These are phyloP conservation scores for Triplophysa siluroides DNA, from an alignment of 2,113 vertebrate genomes.

Conservation along the genomic window DNA sequence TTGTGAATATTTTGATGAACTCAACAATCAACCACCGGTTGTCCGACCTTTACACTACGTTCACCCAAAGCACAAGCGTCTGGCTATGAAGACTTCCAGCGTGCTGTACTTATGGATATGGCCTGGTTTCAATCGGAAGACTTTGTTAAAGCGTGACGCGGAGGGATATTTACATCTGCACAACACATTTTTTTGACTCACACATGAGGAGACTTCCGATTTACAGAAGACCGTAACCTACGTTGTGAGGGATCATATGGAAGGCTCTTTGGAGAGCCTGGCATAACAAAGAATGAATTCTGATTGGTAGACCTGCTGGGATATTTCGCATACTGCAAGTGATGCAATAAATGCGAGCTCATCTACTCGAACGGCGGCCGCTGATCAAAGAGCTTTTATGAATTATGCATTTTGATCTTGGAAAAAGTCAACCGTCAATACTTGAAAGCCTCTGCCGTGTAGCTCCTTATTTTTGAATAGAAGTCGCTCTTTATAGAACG, in stretches of 20 bases:
- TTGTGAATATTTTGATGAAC: no score
- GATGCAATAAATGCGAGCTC: constrained; percentile 59
- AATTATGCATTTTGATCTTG: constrained; percentile 72
- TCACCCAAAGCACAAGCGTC: constrained; percentile 3
- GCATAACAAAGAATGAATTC: constrained; percentile 52
- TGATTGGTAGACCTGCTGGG: constrained; percentile 41
- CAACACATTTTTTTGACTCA: constrained; percentile 54
- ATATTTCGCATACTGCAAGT: constrained; percentile 40
- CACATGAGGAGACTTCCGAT: constrained; percentile 35
- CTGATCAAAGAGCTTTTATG: constrained; percentile 68
- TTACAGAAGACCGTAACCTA: constrained; percentile 35
- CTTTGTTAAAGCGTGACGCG: constrained; percentile 38
- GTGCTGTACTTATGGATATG: constrained; percentile 47
- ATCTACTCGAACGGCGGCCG: constrained; percentile 60
- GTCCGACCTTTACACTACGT: background rate
- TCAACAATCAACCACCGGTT: no score
- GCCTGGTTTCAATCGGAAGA: constrained; percentile 46
- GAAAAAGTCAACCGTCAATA: constrained; percentile 70
- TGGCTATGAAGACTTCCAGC: constrained; percentile 3
- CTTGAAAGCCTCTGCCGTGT: constrained; percentile 71
- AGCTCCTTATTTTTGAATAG: constrained; percentile 57
- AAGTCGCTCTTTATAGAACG: constrained; percentile 47
- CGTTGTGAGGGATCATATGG: constrained; percentile 28
- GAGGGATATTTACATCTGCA: constrained; percentile 58
- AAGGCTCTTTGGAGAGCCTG: constrained; percentile 44